Evolutionary conservation across 2,797 vertebrate genomes (phyloP).

Genomic region (Coranthus polyacanthus): DNA sequence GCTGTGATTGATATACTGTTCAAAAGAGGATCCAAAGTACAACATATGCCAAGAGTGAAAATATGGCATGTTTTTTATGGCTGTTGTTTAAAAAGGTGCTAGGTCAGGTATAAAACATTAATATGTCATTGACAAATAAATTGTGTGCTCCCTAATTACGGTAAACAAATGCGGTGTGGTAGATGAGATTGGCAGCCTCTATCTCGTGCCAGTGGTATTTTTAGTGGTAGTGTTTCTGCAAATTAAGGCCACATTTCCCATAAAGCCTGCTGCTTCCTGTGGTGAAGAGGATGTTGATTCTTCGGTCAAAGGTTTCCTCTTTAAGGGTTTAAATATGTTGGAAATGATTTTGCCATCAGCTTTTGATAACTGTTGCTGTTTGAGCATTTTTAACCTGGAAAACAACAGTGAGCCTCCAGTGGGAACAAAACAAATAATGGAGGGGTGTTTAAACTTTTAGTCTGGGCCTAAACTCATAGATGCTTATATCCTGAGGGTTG

Average conservation of each 20-base stretch:
- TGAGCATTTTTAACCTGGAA: slow-evolving; percentile 16
- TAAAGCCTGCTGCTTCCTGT: slow-evolving; percentile 66
- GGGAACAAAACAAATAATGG: slow-evolving; percentile 1
- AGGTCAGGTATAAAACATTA: slow-evolving; percentile 20
- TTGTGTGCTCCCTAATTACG: slow-evolving; percentile 30
- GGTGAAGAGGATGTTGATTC: slow-evolving; percentile 61
- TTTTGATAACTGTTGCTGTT: slow-evolving; percentile 48
- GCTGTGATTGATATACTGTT: background rate
- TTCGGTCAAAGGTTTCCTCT: slow-evolving; percentile 65
- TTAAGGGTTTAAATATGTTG: slow-evolving; percentile 67
- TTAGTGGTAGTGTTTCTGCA: slow-evolving; percentile 54
- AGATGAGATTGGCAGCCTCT: slow-evolving; percentile 38
- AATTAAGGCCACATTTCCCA: slow-evolving; percentile 70
- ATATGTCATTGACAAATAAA: slow-evolving; percentile 27
- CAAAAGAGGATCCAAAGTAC: background rate
- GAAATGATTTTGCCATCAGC: slow-evolving; percentile 56
- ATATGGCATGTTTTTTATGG: background rate
- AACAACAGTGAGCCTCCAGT: slow-evolving; percentile 6
- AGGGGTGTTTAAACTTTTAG: slow-evolving; percentile 10
- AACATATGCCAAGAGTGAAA: background rate
- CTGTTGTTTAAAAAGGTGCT: slow-evolving; percentile 27
- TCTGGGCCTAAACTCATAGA: background rate
- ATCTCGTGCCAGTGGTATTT: slow-evolving; percentile 51
- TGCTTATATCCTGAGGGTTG: too few species aligned
- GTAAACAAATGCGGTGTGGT: slow-evolving; percentile 36